phyloP scores from a whole-genome alignment of 2,113 vertebrate species.

The Eudyptes chrysolophus region DNA sequence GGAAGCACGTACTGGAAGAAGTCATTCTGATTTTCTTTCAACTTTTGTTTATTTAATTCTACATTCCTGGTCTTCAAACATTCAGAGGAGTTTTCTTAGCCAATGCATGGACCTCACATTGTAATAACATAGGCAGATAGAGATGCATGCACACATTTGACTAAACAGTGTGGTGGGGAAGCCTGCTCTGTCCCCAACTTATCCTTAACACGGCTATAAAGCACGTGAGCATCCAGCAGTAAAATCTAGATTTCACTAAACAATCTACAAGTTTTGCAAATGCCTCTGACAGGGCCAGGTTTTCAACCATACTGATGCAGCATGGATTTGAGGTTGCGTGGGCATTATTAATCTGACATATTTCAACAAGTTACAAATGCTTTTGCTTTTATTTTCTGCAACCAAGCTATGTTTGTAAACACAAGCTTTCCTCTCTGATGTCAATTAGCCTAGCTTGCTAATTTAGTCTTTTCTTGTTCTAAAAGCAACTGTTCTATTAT shows the following conservation, averaged over 20 bases:
- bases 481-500: not conserved
- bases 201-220: not conserved
- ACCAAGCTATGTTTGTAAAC: not conserved
- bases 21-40: not conserved
- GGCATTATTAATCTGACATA: not conserved
- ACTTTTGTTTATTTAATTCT: not conserved
- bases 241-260: not conserved
- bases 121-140: not conserved
- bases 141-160: not conserved
- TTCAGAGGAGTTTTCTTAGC: not conserved
- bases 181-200: not conserved
- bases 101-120: fast-evolving
- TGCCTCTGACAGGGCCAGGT: not conserved
- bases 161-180: not conserved
- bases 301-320: not conserved
- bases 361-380: not conserved
- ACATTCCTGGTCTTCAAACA: not conserved
- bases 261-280: not conserved
- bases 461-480: not conserved
- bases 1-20: not conserved
- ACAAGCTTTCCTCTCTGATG: not conserved
- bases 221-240: not conserved
- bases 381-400: not conserved
- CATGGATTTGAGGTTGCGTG: fast-evolving
- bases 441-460: not conserved